Base-by-base conservation (phyloP, 2,113 vertebrate genomes). In the Pachyramphus minor region DNA sequence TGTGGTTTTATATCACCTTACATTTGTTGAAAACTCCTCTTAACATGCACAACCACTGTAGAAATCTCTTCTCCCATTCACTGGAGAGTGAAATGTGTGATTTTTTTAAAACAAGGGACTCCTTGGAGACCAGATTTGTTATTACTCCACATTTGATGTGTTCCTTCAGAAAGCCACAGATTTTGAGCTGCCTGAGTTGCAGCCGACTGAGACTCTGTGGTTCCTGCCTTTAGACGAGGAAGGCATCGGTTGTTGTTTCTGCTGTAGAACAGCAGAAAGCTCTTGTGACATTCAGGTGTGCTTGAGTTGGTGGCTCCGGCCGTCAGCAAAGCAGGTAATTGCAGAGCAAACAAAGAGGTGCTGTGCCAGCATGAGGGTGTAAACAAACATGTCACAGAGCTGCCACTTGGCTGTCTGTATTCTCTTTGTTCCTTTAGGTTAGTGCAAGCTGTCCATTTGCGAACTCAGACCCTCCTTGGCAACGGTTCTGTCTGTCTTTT, bases 261-360 rank as follows among this genome's bases (percentile, higher is more conserved):
- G 35, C 76, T 81, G 49, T 49, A 9, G 16, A 84, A 2, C 22
- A 81, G 84, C 3, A 3, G 81, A 66, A 84, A 74, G 55, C 50
- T 79, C 12, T 24, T 1, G 4, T 62, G 14, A 33, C 52, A 4
- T 1, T 59, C 68, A 44, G 17, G 13, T 69, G 82, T 45, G 56
- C 75, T 66, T 14, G 0, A 62, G 63, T 30, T 53, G 44, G 31
- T 42, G 0, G 1, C 35, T 27, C 1, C 20, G 39, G 68, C 45
- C 3, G 1, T 35, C 44, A 52, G 59, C 75, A 18, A 9, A 59
- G 77, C 63, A 33, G 55, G 42, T 35, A 14, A 35, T 22, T 30
- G 27, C 41, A 37, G 45, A 45, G 81, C 53, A 76, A 95, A 67
- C 31, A 24, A 5, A 30, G 56, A 14, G 20, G 22, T 53, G 52